These are phyloP conservation scores for Proteles cristata DNA, from an alignment of 2,113 vertebrate genomes.

Conservation along the genomic window DNA sequence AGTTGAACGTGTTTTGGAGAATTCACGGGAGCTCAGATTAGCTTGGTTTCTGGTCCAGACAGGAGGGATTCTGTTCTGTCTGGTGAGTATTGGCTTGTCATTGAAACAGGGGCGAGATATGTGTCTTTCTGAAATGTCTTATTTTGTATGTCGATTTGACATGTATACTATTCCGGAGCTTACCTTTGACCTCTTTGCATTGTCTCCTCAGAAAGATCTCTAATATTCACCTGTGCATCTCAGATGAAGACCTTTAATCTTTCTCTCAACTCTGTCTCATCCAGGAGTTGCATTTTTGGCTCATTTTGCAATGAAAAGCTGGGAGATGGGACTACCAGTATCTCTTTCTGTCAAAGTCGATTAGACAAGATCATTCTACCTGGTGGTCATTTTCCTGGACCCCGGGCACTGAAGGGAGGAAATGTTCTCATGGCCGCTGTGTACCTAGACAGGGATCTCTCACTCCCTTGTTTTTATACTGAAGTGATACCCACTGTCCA, in stretches of 20 bases:
- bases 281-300: not conserved
- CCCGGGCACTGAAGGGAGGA: not conserved
- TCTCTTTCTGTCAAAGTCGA: not conserved
- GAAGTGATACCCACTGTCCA: not conserved
- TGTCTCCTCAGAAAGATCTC: not conserved
- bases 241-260: not conserved
- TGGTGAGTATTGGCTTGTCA: fast-evolving
- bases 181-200: not conserved
- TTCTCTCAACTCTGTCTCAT: not conserved
- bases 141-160: not conserved
- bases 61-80: not conserved
- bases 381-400: not conserved
- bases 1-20: not conserved
- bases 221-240: not conserved
- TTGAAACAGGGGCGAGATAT: not conserved
- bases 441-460: not conserved
- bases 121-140: not conserved
- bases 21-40: not conserved
- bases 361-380: not conserved
- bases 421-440: too few relatives aligned
- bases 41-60: not conserved
- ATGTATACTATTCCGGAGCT: not conserved
- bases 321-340: fast-evolving
- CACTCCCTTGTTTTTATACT: not conserved
- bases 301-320: not conserved